Evolutionary conservation across 2,888 invertebrate genomes (phyloP).

Genomic region (Shargacucullia verbasci): DNA sequence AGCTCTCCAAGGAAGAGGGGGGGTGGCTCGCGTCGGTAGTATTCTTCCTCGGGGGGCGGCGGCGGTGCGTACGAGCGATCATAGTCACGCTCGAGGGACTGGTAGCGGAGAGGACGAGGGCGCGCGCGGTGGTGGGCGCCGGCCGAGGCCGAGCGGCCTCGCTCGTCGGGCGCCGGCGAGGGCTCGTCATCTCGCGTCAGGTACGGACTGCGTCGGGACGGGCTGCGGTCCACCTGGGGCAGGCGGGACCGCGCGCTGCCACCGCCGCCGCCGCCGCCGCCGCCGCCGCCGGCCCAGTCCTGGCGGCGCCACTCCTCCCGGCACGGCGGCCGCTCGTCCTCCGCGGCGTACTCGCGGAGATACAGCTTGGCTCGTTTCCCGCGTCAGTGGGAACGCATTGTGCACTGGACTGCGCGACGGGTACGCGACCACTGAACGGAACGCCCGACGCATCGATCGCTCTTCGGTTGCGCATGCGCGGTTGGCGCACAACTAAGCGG

Average conservation of each 20-base stretch:
- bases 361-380: constrained; percentile 87
- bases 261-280: constrained; percentile 70
- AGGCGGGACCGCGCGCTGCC: constrained; percentile 90
- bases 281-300: constrained; percentile 65
- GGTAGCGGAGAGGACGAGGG: constrained; percentile 92
- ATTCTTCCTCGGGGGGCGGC: constrained; percentile 93
- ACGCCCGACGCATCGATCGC: constrained; percentile 80
- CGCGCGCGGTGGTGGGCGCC: constrained; percentile 94
- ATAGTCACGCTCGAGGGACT: constrained; percentile 94
- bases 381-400: constrained; percentile 84
- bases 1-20: constrained; percentile 94
- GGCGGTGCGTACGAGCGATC: constrained; percentile 96
- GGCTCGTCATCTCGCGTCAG: constrained; percentile 94
- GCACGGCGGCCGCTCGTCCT: constrained; percentile 88
- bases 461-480: constrained; percentile 73
- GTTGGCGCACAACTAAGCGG: constrained; percentile 65
- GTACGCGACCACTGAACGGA: constrained; percentile 86
- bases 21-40: constrained; percentile 89
- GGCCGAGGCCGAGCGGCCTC: constrained; percentile 92
- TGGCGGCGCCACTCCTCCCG: constrained; percentile 86
- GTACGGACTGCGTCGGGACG: constrained; percentile 94
- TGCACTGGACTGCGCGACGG: constrained; percentile 83
- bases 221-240: constrained; percentile 97
- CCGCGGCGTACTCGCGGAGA: constrained; percentile 88
- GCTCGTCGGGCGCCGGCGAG: constrained; percentile 94